A percentile compares a stretch with the other conserved stretches of the same genome.
Conservation (phyloP, 1,140 invertebrate genomes). For the Nixonia krombeini region DNA sequence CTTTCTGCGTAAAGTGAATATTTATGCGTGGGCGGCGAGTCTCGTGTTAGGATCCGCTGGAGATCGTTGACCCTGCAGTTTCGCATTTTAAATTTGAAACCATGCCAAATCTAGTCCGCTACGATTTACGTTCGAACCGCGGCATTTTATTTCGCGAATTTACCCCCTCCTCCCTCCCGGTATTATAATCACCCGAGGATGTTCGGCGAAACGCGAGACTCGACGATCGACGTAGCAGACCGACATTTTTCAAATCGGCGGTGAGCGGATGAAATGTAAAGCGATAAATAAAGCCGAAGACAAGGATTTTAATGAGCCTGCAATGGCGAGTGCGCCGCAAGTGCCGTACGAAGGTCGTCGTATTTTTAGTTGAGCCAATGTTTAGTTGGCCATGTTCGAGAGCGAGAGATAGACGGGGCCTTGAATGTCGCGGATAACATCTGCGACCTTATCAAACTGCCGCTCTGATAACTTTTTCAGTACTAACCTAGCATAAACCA, state of each 20-base stretch:
- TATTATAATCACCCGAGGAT: too few species aligned
- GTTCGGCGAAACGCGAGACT: too few species aligned
- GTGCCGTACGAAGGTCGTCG: constrained; percentile 66
- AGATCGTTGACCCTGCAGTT: constrained; percentile 53
- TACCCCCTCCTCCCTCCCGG: too few species aligned
- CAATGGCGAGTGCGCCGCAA: constrained; percentile 54
- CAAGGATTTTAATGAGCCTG: constrained; percentile 57
- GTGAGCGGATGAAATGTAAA: constrained; percentile 22
- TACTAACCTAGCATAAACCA: constrained; percentile 72
- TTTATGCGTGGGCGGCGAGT: constrained; percentile 12
- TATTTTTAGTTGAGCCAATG: constrained; percentile 71
- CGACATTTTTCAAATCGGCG: too few species aligned
- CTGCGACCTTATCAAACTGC: constrained; percentile 68
- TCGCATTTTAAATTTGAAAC: constrained; percentile 54
- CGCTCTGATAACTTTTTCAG: constrained; percentile 65
- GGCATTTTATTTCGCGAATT: neutral
- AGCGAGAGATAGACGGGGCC: constrained; percentile 67
- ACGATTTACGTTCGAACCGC: constrained; percentile 30
- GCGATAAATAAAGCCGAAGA: constrained; percentile 20
- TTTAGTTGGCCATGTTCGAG: constrained; percentile 67
- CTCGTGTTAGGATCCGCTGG: constrained; percentile 3
- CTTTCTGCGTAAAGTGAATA: constrained; percentile 4
- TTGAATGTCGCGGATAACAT: constrained; percentile 73
- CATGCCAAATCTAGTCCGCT: constrained; percentile 46
- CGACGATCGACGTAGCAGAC: too few species aligned